phyloP scores from a whole-genome alignment of 1,140 invertebrate species.

The Oryzaephilus surinamensis region DNA sequence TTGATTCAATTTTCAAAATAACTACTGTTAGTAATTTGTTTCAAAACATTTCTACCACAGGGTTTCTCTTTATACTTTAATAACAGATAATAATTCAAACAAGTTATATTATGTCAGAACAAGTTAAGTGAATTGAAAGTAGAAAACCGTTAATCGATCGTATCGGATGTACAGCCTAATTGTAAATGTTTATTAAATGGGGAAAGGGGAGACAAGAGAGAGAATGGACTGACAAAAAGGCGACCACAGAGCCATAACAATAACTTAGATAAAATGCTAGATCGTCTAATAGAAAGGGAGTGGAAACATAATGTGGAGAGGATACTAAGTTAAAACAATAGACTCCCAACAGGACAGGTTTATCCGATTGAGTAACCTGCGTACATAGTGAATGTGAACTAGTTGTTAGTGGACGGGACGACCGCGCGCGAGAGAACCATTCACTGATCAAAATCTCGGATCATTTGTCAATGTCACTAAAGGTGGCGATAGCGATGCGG shows the following conservation, averaged over 20 bases:
- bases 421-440: constrained; percentile 35
- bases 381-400: constrained; percentile 4
- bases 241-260: constrained; percentile 11
- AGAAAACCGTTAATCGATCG: no score
- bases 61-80: no score
- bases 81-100: no score
- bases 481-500: constrained; percentile 44
- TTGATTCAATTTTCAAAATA: no score
- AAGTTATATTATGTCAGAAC: no score
- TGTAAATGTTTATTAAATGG: constrained; percentile 13
- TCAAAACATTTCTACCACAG: no score
- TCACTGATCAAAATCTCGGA: constrained; percentile 49
- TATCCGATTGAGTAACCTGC: constrained; percentile 25
- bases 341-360: constrained; percentile 22
- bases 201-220: no score
- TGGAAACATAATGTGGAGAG: no score
- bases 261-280: constrained; percentile 8
- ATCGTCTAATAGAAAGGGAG: constrained; percentile 15
- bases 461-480: constrained; percentile 53
- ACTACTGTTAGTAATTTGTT: no score
- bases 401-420: constrained; percentile 21
- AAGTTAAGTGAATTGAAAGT: no score
- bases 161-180: constrained; percentile 10
- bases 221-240: no score
- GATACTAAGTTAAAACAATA: constrained; percentile 31